These are phyloP conservation scores for Drosophila tanythrix DNA, from an alignment of 2,888 invertebrate genomes.

Conservation along the genomic window DNA sequence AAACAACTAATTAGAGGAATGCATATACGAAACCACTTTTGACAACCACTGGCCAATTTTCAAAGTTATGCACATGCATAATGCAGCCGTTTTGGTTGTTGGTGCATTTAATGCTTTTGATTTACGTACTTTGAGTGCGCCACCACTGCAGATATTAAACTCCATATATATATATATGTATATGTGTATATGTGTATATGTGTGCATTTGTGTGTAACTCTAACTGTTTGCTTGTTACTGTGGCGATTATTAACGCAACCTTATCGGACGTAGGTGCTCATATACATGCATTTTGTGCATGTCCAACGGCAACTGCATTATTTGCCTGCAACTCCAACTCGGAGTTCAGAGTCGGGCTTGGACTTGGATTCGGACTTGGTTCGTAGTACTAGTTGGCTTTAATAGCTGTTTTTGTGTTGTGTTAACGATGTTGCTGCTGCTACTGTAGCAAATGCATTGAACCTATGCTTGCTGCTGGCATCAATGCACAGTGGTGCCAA, in stretches of 20 bases:
- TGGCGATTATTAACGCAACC: conserved; percentile 70
- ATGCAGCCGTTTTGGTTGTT: conserved; percentile 55
- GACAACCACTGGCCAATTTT: conserved; percentile 37
- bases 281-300: conserved; percentile 81
- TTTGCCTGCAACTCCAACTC: conserved; percentile 20
- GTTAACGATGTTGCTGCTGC: conserved; percentile 76
- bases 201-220: conserved; percentile 13
- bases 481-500: conserved; percentile 47
- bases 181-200: neutral
- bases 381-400: conserved; percentile 48
- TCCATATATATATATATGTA: neutral
- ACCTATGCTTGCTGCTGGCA: conserved; percentile 52
- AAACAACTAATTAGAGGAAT: conserved; percentile 66
- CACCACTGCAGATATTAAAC: conserved; percentile 47
- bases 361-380: conserved; percentile 35
- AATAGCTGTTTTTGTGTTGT: conserved; percentile 76
- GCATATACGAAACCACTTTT: conserved; percentile 52
- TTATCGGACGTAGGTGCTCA: conserved; percentile 76
- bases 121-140: conserved; percentile 63
- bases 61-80: conserved; percentile 72
- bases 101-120: conserved; percentile 64
- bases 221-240: conserved; percentile 25
- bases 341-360: conserved; percentile 11
- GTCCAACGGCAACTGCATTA: conserved; percentile 45
- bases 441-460: conserved; percentile 68